Conservation (phyloP, 2,113 vertebrate genomes). For the Osmerus eperlanus region DNA sequence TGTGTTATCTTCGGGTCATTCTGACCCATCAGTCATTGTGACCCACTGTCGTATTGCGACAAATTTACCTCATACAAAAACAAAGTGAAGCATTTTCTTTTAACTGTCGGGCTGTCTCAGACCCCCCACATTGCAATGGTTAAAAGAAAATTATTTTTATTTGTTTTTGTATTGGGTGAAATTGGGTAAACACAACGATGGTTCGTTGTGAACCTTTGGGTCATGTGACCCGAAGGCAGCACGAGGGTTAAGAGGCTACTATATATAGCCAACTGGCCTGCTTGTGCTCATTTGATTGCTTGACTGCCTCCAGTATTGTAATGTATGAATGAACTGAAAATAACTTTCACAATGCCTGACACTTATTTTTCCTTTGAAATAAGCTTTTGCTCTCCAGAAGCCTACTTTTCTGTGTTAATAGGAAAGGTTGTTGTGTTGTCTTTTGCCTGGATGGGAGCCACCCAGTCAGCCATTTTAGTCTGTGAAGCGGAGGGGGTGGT, state of each 20-base stretch:
- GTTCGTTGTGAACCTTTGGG: too few relatives aligned
- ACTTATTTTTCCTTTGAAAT: background rate
- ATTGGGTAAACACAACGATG: too few relatives aligned
- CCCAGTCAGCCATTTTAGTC: background rate
- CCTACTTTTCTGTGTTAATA: background rate
- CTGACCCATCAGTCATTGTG: too few relatives aligned
- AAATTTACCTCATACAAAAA: too few relatives aligned
- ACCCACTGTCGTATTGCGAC: too few relatives aligned
- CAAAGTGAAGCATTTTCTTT: too few relatives aligned
- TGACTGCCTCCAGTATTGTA: background rate
- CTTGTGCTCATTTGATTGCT: background rate
- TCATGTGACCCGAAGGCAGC: too few relatives aligned
- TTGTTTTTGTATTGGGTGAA: too few relatives aligned
- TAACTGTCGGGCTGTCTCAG: too few relatives aligned
- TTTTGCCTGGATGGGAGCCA: background rate
- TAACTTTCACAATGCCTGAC: background rate
- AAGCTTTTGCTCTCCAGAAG: background rate
- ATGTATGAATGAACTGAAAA: background rate
- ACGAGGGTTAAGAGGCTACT: background rate
- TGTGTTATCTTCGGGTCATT: too few relatives aligned
- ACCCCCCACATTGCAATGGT: too few relatives aligned
- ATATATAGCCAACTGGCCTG: background rate
- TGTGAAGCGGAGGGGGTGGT: background rate
- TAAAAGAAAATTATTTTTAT: too few relatives aligned
- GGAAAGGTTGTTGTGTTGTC: slow-evolving; percentile 3